Evolutionary conservation across 2,113 vertebrate genomes (phyloP).

Genomic region (Amazona guildingii): DNA sequence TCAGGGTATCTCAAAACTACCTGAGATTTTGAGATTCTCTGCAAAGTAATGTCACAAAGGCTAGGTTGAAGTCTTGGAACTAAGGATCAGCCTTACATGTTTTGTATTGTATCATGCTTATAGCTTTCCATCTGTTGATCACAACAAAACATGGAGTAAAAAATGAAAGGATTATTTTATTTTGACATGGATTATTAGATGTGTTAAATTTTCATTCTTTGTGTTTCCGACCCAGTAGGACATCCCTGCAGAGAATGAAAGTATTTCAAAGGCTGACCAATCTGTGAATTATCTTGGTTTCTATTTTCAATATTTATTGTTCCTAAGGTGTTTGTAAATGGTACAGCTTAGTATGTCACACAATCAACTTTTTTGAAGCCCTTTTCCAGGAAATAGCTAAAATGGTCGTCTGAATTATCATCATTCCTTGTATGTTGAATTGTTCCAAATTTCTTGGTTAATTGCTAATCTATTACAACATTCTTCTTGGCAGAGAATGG

Average conservation of each 20-base stretch:
- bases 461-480: background rate
- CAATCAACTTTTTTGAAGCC: background rate
- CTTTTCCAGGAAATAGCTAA: background rate
- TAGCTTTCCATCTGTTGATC: background rate
- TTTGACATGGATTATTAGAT: background rate
- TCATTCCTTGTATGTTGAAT: background rate
- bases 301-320: background rate
- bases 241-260: background rate
- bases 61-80: background rate
- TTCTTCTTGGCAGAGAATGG: background rate
- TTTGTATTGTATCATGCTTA: background rate
- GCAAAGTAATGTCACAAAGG: background rate
- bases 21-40: background rate
- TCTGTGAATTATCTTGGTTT: background rate
- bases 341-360: background rate
- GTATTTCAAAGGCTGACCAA: background rate
- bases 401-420: background rate
- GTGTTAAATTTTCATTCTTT: background rate
- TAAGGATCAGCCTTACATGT: background rate
- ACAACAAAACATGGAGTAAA: background rate
- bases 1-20: background rate
- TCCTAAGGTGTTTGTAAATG: background rate
- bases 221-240: background rate
- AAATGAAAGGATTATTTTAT: background rate
- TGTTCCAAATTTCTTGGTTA: background rate